Evolutionary conservation across 1,140 invertebrate genomes (phyloP).

Genomic region (Oncopeltus fasciatus): DNA sequence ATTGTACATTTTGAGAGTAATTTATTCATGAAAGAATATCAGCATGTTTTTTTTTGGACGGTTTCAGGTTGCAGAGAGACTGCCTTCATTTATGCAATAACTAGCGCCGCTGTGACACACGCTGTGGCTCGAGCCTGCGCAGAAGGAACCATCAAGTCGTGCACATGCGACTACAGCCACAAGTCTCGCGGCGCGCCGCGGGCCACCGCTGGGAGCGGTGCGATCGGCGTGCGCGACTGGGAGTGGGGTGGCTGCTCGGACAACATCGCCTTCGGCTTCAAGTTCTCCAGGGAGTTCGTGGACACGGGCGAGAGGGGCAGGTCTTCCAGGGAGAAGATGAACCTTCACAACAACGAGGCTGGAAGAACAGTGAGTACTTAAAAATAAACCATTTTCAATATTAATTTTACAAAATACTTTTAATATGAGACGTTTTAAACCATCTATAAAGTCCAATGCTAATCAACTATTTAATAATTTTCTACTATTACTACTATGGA

Average conservation of each 20-base stretch:
- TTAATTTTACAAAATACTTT: no score
- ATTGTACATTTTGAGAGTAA: no score
- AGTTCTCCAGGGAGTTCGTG: constrained; percentile 83
- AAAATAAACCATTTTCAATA: no score
- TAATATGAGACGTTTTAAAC: no score
- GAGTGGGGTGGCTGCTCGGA: constrained; percentile 94
- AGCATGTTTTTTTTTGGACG: no score
- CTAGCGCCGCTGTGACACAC: constrained; percentile 86
- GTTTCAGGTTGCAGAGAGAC: constrained; percentile 84
- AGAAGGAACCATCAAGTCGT: constrained; percentile 86
- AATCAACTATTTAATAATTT: no score
- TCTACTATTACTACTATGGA: no score
- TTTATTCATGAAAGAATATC: no score
- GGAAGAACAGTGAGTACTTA: constrained; percentile 87
- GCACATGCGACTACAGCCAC: constrained; percentile 83
- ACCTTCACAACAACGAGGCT: constrained; percentile 93
- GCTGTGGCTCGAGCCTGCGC: constrained; percentile 85
- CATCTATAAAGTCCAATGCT: no score
- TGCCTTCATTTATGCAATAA: constrained; percentile 92
- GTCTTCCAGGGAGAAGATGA: constrained; percentile 84
- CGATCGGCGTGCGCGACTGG: constrained; percentile 59
- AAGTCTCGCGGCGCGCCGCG: constrained; percentile 20
- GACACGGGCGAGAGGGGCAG: constrained; percentile 82
- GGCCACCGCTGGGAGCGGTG: constrained; percentile 18
- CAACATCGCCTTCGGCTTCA: constrained; percentile 86